Conservation (phyloP, 2,113 vertebrate species). For the Oryzias melastigma region DNA sequence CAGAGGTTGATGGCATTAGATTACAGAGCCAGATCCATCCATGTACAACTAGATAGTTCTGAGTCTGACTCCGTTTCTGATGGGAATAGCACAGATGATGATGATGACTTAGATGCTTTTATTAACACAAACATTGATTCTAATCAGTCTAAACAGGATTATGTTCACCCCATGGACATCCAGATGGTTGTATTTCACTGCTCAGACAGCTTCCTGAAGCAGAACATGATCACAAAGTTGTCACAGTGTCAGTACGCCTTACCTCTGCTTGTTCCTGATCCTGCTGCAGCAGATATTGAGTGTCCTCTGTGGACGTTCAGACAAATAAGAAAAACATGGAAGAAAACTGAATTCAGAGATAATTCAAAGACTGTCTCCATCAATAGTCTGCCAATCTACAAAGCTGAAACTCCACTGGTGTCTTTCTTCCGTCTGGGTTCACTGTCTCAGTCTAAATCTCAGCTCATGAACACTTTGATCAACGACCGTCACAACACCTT, state of each 20-base stretch:
- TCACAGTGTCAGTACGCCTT: constrained; percentile 26
- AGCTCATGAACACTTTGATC: constrained; percentile 75
- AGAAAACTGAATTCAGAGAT: constrained; percentile 17
- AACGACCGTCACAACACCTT: constrained; percentile 63
- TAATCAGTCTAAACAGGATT: not conserved
- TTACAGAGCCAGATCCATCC: constrained; percentile 59
- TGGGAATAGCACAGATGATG: constrained; percentile 1
- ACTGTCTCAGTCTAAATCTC: constrained; percentile 76
- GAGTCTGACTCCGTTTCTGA: not conserved
- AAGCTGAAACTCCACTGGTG: constrained; percentile 65
- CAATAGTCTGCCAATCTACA: constrained; percentile 61
- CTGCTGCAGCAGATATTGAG: constrained; percentile 43
- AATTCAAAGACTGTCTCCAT: not conserved
- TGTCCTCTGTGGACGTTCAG: constrained; percentile 73
- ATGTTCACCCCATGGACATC: constrained; percentile 75
- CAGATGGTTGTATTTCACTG: constrained; percentile 76
- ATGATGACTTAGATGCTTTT: constrained; percentile 7
- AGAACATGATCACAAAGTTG: constrained; percentile 53
- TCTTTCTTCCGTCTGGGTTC: constrained; percentile 77
- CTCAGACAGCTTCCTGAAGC: constrained; percentile 54
- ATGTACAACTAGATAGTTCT: constrained; percentile 27
- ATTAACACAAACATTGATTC: fast-evolving
- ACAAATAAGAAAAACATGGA: constrained; percentile 74
- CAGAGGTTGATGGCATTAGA: constrained; percentile 40
- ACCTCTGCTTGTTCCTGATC: constrained; percentile 24